Evolutionary conservation across 1,140 invertebrate species (phyloP).

Genomic region (Cephus cinctus): DNA sequence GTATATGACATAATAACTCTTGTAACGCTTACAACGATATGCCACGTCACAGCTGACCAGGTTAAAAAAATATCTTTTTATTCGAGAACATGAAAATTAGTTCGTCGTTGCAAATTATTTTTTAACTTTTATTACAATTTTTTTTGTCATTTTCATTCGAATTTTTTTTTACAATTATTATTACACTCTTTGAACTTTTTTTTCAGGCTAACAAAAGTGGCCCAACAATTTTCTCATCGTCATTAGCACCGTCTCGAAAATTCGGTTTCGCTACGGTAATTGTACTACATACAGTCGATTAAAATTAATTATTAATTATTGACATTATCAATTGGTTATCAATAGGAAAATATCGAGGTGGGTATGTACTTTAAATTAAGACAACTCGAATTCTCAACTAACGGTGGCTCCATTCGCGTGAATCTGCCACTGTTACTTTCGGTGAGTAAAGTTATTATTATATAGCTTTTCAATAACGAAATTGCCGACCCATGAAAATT

Average conservation of each 20-base stretch:
- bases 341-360: conserved; percentile 25
- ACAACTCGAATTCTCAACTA: conserved; percentile 22
- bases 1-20: conserved; percentile 16
- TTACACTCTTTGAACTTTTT: too few species aligned
- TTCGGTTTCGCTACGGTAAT: conserved; percentile 19
- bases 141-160: too few species aligned
- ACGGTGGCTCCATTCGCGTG: conserved; percentile 21
- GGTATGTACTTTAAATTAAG: conserved; percentile 24
- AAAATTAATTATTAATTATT: not conserved
- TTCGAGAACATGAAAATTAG: not conserved
- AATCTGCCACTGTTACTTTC: conserved; percentile 27
- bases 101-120: not conserved
- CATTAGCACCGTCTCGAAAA: conserved; percentile 13
- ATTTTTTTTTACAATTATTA: too few species aligned
- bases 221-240: conserved; percentile 23
- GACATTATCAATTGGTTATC: not conserved
- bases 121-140: too few species aligned
- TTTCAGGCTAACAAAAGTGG: conserved; percentile 22
- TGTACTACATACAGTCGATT: not conserved
- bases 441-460: conserved; percentile 14
- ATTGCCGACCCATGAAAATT: too few species aligned
- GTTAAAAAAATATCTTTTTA: conserved; percentile 6
- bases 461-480: too few species aligned
- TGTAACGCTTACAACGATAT: conserved; percentile 20
- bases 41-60: conserved; percentile 23